Percentiles rank a stretch among this genome's conserved stretches.
Evolutionary conservation across 2,113 vertebrate genomes (phyloP).

Genomic region (Alligator mississippiensis): DNA sequence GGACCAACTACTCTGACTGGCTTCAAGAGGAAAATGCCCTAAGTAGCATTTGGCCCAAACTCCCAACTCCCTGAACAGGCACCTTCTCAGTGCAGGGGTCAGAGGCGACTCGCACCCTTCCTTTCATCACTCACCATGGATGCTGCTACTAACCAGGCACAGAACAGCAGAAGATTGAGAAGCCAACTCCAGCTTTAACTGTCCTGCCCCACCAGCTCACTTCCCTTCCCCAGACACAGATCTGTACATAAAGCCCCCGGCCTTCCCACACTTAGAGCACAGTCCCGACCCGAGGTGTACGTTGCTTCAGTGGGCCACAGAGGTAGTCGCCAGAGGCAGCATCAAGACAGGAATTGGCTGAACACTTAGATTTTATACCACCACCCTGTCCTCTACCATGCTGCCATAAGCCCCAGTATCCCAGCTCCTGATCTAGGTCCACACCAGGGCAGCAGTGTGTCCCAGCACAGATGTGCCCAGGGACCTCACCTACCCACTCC

Average conservation of each 20-base stretch:
- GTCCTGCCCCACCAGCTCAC: neutral
- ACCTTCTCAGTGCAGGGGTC: neutral
- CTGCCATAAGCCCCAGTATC: neutral
- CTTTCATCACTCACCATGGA: neutral
- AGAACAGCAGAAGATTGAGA: neutral
- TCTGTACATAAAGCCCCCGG: neutral
- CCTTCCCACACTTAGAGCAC: neutral
- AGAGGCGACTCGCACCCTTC: neutral
- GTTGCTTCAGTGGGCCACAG: neutral
- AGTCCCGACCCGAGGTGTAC: neutral
- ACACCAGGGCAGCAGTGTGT: neutral
- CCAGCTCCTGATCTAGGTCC: neutral
- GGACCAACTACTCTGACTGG: neutral
- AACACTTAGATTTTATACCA: neutral
- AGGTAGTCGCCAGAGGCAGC: too few relatives aligned
- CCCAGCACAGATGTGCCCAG: too few relatives aligned
- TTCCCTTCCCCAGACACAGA: neutral
- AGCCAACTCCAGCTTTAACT: neutral
- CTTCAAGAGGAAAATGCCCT: neutral
- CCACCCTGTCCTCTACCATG: neutral
- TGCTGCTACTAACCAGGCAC: neutral
- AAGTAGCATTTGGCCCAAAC: neutral
- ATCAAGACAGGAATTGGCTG: too few relatives aligned
- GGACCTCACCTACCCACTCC: too few relatives aligned
- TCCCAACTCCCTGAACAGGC: neutral